Conservation (phyloP, 2,797 vertebrate species). For the Catamblyrhynchus diadema region DNA sequence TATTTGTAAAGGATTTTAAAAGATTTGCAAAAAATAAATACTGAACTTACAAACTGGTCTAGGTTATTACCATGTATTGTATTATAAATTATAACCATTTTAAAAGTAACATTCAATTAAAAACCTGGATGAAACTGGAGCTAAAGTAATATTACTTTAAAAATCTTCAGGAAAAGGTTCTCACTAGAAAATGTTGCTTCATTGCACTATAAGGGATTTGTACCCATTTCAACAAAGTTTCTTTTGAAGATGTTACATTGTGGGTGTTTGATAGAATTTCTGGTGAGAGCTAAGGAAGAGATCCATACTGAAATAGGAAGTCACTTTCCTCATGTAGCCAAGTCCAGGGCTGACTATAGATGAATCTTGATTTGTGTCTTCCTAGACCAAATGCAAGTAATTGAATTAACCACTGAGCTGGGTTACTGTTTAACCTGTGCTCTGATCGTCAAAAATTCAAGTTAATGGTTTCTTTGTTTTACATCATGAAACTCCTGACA, state of each 20-base stretch:
- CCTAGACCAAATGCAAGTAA: background rate
- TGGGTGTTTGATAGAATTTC: background rate
- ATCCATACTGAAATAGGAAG: background rate
- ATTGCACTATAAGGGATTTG: background rate
- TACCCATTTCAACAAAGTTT: background rate
- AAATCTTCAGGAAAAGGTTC: background rate
- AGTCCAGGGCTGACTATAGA: background rate
- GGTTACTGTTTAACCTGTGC: background rate
- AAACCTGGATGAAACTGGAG: background rate
- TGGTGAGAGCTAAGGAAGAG: background rate
- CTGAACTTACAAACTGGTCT: background rate
- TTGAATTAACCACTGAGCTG: background rate
- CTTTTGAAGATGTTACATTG: background rate
- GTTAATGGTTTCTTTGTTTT: background rate
- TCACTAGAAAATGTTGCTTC: background rate
- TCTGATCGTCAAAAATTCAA: background rate
- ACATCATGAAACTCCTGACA: background rate
- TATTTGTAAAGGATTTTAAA: background rate
- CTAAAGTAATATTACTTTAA: background rate
- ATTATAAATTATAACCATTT: background rate
- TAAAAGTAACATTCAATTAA: background rate
- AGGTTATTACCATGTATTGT: background rate
- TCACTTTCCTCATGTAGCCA: background rate
- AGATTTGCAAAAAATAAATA: background rate
- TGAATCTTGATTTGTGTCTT: background rate